These are phyloP conservation scores for Oxytorus armatus DNA, from an alignment of 2,888 invertebrate genomes.

Conservation along the genomic window DNA sequence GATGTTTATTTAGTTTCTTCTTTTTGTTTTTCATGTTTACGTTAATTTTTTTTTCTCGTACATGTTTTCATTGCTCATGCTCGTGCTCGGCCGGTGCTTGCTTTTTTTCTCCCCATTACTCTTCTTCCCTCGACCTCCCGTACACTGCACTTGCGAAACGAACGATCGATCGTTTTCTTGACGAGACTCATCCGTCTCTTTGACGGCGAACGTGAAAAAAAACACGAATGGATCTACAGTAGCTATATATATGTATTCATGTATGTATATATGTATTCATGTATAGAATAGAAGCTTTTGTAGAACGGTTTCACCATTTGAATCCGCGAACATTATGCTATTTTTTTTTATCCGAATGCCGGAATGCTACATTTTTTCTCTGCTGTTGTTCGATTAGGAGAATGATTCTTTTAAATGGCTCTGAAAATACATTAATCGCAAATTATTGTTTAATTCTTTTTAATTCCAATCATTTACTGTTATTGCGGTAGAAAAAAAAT, in stretches of 20 bases:
- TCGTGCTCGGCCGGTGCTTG: slow-evolving; percentile 5
- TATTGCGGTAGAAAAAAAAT: no score
- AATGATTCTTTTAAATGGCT: no score
- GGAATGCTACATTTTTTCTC: no score
- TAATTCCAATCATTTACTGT: no score
- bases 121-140: slow-evolving; percentile 19
- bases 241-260: background rate
- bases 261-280: no score
- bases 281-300: no score
- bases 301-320: no score
- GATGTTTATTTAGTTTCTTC: slow-evolving; percentile 20
- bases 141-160: slow-evolving; percentile 18
- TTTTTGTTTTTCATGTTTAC: slow-evolving; percentile 22
- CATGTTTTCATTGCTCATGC: slow-evolving; percentile 36
- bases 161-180: slow-evolving; percentile 63
- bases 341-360: background rate
- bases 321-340: background rate
- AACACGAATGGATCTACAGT: slow-evolving; percentile 26
- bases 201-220: slow-evolving; percentile 44
- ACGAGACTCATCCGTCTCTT: slow-evolving; percentile 62
- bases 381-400: no score
- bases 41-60: slow-evolving; percentile 17
- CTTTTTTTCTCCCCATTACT: slow-evolving; percentile 39
- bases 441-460: no score
- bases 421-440: no score